phyloP scores from a whole-genome alignment of 2,113 vertebrate species.

The Anguilla rostrata region DNA sequence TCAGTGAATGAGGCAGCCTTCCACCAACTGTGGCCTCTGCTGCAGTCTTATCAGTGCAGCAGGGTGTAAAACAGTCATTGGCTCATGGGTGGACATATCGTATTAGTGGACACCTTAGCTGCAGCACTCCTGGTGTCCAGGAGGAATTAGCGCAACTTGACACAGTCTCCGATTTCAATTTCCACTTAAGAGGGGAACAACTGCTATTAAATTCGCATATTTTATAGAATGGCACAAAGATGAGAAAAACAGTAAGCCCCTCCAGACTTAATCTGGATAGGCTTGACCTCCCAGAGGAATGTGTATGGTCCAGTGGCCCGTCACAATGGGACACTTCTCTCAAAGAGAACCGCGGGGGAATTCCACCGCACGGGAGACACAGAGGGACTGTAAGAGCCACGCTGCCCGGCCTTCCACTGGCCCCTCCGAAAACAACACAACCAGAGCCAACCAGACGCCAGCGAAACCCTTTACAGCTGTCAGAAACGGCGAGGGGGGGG shows the following conservation, averaged over 20 bases:
- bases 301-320: slow-evolving; percentile 8
- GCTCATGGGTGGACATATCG: neutral
- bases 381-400: slow-evolving; percentile 6
- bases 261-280: neutral
- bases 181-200: neutral
- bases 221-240: neutral
- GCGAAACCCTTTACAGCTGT: slow-evolving; percentile 18
- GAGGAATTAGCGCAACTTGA: neutral
- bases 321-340: slow-evolving; percentile 16
- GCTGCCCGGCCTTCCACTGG: neutral
- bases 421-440: slow-evolving; percentile 14
- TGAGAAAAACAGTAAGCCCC: neutral
- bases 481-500: no score
- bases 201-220: neutral
- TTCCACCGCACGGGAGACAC: slow-evolving; percentile 10
- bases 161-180: neutral
- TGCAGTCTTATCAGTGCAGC: no score
- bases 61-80: neutral
- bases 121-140: neutral
- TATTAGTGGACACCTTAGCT: neutral
- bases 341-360: slow-evolving; percentile 15
- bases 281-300: slow-evolving; percentile 19
- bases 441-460: slow-evolving; percentile 8
- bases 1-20: neutral
- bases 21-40: no score